Base-by-base conservation (phyloP, 92 coral and sea anemone genomes). In the Desmophyllum pertusum region DNA sequence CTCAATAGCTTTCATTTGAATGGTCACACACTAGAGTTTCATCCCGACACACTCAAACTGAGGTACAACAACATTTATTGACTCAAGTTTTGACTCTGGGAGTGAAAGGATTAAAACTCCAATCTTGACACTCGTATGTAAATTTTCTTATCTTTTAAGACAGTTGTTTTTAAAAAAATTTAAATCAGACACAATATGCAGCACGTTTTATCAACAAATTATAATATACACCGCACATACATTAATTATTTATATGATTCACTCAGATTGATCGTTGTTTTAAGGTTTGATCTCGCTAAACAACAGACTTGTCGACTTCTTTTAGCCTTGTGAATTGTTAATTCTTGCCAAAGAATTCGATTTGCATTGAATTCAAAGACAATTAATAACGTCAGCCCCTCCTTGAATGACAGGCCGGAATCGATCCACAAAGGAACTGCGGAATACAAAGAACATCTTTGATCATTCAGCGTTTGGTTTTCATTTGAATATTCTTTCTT, bases 401-500 rank as follows among this genome's bases (percentile, higher is more conserved):
- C 68, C 63, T 41, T 59, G 36, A 40, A 31, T 72, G 79, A 40
- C 70, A 42, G 42, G 41, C n/a, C 57, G 48, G 62, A 70, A 80
- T 5, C 59, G 7, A 36, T 13, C 31, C 27, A 66, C 75, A 80
- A 66, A 45, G 40, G 57, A 68, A 50, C 6, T n/a, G n/a, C n/a
- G n/a, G n/a, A n/a, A n/a, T n/a, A 82, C 79, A 82, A 82, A 82
- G 57, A 29, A 18, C 40, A 27, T 42, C 68, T 82, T 82, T 64
- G 57, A 37, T 55, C n/a, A n/a, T 53, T 25, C 18, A 69, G 25
- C 30, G 6, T 15, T 52, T 3, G 31, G 29, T 13, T 17, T 6
- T 23, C 46, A 82, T 82, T 82, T 82, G 79, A 82, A 82, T 82
- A 82, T 64, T 78, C 80, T 8, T 18, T 36, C 42, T 67, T 67